Base-by-base conservation (phyloP, 1,140 invertebrate genomes). In the Telenomus remus region DNA sequence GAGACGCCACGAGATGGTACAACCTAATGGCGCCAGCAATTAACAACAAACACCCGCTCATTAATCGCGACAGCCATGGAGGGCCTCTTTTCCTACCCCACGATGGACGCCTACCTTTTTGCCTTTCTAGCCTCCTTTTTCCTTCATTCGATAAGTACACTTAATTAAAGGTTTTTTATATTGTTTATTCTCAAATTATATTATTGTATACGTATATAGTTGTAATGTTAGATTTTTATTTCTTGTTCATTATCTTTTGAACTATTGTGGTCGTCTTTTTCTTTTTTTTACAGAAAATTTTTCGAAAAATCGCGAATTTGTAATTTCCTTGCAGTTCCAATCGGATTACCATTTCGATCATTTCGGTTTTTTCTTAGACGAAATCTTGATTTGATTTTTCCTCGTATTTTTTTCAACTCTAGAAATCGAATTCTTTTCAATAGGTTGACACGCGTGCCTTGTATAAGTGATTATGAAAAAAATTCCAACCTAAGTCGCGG, bases 21-120 rank as follows among this genome's bases (percentile, higher is more conserved):
- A 87, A 88, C 86, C 81, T 88, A 88, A 88, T 87, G 87, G 85
- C 82, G 85, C 81, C 81, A 86, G 87, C 86, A 88, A 87, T 87
- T 88, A 88, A 88, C 86, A 86, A 87, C 87, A 88, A 88, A 87
- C 86, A 88, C 85, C 19, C 83, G 86, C 85, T 88, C 87, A 87
- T 88, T 88, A 88, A 88, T 87, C 83, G 86, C 83, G 76, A 2
- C 57, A 56, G 37, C n/a, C 37, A 56, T 56, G 78, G 51, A 14
- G 13, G 8, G 51, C 60, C 64, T 64, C 60, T 76, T 71, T 64
- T 69, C 66, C 73, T 63, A 57, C 74, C 50, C 47, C 76, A 9
- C 61, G 6, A 13, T 39, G 50, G 11, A 10, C 10, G 57, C 56
- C 55, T 1, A 19, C 15, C 47, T 49, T 48, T 49, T 44, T 53